These are phyloP conservation scores for Oryzias melastigma DNA, from an alignment of 2,113 vertebrate species.

Conservation along the genomic window DNA sequence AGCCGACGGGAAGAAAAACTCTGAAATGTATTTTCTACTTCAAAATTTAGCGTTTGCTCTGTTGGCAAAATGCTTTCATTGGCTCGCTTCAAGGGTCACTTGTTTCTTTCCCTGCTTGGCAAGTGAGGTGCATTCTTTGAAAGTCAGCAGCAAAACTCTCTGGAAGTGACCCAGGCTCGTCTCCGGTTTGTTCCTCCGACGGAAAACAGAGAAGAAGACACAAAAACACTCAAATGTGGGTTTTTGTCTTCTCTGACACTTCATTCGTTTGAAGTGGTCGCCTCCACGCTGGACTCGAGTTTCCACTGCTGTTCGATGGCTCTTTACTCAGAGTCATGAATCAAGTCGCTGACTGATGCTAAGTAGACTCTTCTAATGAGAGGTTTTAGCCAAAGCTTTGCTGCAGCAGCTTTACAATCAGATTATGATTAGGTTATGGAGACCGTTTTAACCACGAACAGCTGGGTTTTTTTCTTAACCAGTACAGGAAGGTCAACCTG, in stretches of 20 bases:
- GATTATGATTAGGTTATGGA: no score
- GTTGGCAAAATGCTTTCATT: slow-evolving; percentile 52
- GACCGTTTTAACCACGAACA: no score
- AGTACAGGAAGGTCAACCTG: no score
- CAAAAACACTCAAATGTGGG: slow-evolving; percentile 38
- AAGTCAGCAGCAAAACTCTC: slow-evolving; percentile 61
- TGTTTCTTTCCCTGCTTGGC: slow-evolving; percentile 65
- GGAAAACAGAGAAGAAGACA: slow-evolving; percentile 14
- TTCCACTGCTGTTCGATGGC: slow-evolving; percentile 34
- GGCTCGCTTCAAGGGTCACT: slow-evolving; percentile 64
- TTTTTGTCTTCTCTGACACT: slow-evolving; percentile 38
- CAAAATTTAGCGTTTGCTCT: slow-evolving; percentile 56
- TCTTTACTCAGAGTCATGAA: no score
- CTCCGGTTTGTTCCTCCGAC: slow-evolving; percentile 27
- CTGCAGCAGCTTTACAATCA: no score
- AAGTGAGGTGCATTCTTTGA: slow-evolving; percentile 61
- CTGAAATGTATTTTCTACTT: slow-evolving; percentile 29
- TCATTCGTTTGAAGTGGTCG: slow-evolving; percentile 19
- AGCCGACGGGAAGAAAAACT: slow-evolving; percentile 8
- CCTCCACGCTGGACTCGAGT: slow-evolving; percentile 44
- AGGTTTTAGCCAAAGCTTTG: no score
- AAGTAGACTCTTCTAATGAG: slow-evolving; percentile 13
- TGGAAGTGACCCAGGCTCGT: slow-evolving; percentile 53
- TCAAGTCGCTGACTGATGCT: slow-evolving; percentile 27
- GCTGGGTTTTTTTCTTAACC: no score